These are phyloP conservation scores for Carposina sasakii DNA, from an alignment of 1,140 invertebrate species.

Conservation along the genomic window DNA sequence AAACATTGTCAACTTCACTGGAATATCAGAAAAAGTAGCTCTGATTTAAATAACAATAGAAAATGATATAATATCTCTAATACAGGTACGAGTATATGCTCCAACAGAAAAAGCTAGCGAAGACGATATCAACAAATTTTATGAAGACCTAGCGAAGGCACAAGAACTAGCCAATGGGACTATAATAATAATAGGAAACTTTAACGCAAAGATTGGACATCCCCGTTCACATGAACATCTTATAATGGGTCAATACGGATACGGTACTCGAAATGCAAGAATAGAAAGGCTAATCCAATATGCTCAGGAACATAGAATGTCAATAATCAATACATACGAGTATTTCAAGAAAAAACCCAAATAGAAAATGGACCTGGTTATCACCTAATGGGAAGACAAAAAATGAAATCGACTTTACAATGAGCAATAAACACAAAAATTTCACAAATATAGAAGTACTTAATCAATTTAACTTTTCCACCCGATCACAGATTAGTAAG, in stretches of 20 bases:
- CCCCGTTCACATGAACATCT: too few species aligned
- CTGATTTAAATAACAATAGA: too few species aligned
- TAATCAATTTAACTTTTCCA: constrained; percentile 30
- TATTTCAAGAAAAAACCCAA: constrained; percentile 22
- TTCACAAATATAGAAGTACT: constrained; percentile 28
- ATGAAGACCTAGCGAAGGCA: not conserved
- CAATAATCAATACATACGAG: constrained; percentile 7
- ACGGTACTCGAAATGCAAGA: constrained; percentile 8
- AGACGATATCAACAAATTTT: constrained; percentile 1
- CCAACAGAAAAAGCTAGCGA: too few species aligned
- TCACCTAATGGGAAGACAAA: constrained; percentile 25
- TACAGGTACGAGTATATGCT: constrained; percentile 8
- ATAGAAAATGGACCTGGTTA: constrained; percentile 32
- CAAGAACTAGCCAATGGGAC: not conserved
- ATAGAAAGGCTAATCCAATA: constrained; percentile 5
- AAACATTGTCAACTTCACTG: too few species aligned
- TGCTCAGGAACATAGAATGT: constrained; percentile 7
- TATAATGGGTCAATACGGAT: constrained; percentile 10
- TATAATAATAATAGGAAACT: constrained; percentile 3
- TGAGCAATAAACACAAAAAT: constrained; percentile 31
- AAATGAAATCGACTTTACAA: constrained; percentile 39
- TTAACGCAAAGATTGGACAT: not conserved
- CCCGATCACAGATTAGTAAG: constrained; percentile 32
- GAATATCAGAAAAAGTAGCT: too few species aligned
- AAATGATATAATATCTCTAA: too few species aligned